A percentile compares a stretch with the other conserved stretches of the same genome.
Conservation (phyloP, 1,140 invertebrate species). For the Listronotus oregonensis region DNA sequence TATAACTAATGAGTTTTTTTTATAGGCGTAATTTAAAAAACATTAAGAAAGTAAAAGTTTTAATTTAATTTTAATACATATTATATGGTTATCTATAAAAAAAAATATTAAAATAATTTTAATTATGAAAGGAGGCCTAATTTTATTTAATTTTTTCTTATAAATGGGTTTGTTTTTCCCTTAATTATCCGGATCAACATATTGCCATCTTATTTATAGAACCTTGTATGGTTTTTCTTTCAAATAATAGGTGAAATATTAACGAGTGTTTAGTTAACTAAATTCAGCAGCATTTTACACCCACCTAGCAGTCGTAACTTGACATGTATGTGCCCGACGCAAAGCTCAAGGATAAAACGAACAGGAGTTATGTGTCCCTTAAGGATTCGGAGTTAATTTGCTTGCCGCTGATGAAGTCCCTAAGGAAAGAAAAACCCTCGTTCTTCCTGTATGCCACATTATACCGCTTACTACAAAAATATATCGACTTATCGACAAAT, state of each 20-base stretch:
- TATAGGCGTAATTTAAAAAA: too few species aligned
- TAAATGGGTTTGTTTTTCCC: too few species aligned
- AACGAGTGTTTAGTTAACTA: background rate
- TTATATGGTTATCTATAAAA: too few species aligned
- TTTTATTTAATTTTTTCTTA: too few species aligned
- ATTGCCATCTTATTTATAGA: too few species aligned
- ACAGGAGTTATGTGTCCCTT: conserved; percentile 46
- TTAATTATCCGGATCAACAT: too few species aligned
- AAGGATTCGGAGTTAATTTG: conserved; percentile 50
- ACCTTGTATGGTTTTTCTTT: too few species aligned
- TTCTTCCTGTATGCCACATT: conserved; percentile 31
- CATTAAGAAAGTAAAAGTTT: too few species aligned
- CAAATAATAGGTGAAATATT: conserved; percentile 4
- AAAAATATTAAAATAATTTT: too few species aligned
- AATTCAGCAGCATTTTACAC: background rate
- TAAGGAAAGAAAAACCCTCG: conserved; percentile 35
- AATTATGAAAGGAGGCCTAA: too few species aligned
- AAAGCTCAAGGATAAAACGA: conserved; percentile 50
- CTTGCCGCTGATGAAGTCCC: conserved; percentile 51
- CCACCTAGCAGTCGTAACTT: conserved; percentile 1
- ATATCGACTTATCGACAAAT: conserved; percentile 28
- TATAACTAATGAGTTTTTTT: too few species aligned
- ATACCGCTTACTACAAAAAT: conserved; percentile 27
- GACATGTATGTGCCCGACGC: conserved; percentile 8
- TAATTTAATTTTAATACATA: too few species aligned